Conservation (phyloP, 1,140 invertebrate genomes). For the Ganaspis sp. region DNA sequence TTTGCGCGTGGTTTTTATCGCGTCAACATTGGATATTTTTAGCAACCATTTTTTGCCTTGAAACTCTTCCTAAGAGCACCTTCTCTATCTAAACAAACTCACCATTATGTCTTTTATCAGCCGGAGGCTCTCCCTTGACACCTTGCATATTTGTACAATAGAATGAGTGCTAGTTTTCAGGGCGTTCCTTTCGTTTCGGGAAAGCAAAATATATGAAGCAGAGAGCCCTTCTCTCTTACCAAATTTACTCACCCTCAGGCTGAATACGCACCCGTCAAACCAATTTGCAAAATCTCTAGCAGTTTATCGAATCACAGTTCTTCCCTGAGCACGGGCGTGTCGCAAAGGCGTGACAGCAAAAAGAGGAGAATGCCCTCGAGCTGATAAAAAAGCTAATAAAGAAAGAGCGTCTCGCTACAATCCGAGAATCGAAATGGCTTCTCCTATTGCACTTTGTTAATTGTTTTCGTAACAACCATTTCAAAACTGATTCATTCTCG, state of each 20-base stretch:
- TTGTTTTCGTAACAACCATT: constrained; percentile 14
- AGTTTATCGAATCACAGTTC: constrained; percentile 55
- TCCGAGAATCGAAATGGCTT: background rate
- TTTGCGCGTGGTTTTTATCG: too few species aligned
- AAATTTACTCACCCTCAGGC: background rate
- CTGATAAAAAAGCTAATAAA: constrained; percentile 24
- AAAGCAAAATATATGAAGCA: constrained; percentile 32
- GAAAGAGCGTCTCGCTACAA: background rate
- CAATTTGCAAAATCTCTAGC: constrained; percentile 57
- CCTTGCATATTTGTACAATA: constrained; percentile 40
- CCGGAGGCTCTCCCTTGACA: constrained; percentile 32
- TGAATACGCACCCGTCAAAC: constrained; percentile 32
- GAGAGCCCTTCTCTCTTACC: background rate
- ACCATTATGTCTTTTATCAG: constrained; percentile 17
- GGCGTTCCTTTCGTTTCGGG: constrained; percentile 34
- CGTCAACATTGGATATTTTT: too few species aligned
- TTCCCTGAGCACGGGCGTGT: constrained; percentile 35
- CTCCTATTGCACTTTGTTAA: constrained; percentile 31
- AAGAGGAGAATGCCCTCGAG: constrained; percentile 19
- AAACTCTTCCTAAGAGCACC: too few species aligned
- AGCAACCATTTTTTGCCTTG: too few species aligned
- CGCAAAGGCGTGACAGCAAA: constrained; percentile 19
- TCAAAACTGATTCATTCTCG: background rate
- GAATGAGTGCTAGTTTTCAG: constrained; percentile 25
- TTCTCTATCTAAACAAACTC: background rate